Evolutionary conservation across 2,888 invertebrate species (phyloP), one percentile per base, ranked within the genome.

Genomic region (Amphipoea lucens): DNA sequence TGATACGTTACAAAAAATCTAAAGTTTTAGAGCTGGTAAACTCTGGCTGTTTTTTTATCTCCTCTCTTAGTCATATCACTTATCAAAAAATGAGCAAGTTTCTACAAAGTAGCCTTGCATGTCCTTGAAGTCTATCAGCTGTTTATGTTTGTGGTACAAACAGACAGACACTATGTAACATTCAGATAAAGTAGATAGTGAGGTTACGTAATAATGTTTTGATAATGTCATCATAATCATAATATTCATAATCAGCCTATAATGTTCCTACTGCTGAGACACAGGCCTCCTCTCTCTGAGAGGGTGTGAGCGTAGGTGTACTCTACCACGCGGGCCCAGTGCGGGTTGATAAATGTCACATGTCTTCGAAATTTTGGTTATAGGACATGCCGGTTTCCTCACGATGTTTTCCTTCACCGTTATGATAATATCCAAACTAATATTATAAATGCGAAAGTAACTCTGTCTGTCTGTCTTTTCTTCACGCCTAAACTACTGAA

Each of bases 61-160:
- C 17, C 3, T 12, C 42, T 67, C 17, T 51, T 29, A 65, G 2
- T 42, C 42, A 57, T 54, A 54, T 12, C 23, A 29, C 36, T 36
- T 11, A 71, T 71, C 54, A 57, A 75, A 57, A 75, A n/a, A 20
- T 76, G 14, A 62, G n/a, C 20, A 20, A 74, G 4, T 63, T 51
- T 36, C 11, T 23, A 62, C 29, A 54, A 29, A 36, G 29, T 12
- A 36, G 40, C 65, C 23, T 40, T 23, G 65, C 23, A 23, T 17
- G 29, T 73, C 82, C 69, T 78, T 73, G 29, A n/a, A 11, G 23
- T 0, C 5, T 82, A 82, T 82, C 82, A 82, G 82, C 78, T 82
- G 82, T 82, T 73, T 66, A 48, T 66, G 42, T 78, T 54, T 54
- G 36, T 4, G 3, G 20, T 7, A 70, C 40, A 78, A 67, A 77